These are phyloP conservation scores for Zosterops japonicus DNA, from an alignment of 2,113 vertebrate species.

Conservation along the genomic window DNA sequence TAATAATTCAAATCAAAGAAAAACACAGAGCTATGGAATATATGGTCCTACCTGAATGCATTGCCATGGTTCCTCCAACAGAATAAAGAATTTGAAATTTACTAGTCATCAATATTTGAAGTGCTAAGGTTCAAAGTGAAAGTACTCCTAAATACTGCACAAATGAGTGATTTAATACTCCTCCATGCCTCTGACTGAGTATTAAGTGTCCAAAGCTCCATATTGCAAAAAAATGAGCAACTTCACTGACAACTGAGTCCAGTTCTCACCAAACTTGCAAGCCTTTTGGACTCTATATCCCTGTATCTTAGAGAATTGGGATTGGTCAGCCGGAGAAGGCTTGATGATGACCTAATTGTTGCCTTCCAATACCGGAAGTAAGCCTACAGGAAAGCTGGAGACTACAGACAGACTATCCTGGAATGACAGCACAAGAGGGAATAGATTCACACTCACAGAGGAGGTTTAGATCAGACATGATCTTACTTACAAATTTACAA, in stretches of 20 bases:
- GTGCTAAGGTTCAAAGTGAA: not conserved
- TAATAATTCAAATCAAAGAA: not conserved
- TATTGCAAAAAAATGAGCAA: not conserved
- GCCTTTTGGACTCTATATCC: not conserved
- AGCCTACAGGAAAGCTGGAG: not conserved
- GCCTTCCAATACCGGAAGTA: not conserved
- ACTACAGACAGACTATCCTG: not conserved
- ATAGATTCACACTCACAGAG: not conserved
- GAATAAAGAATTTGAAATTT: not conserved
- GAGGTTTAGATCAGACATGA: not conserved
- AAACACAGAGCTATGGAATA: not conserved
- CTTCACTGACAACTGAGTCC: not conserved
- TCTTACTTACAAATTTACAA: not conserved
- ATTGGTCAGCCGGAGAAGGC: not conserved
- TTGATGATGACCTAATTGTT: not conserved
- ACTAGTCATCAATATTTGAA: not conserved
- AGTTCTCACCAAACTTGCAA: not conserved
- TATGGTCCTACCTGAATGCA: not conserved
- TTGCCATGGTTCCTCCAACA: not conserved
- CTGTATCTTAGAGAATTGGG: not conserved
- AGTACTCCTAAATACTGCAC: not conserved
- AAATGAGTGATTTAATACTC: not conserved
- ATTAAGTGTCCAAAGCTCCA: not conserved
- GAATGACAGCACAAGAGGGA: not conserved
- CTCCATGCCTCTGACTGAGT: not conserved